Conservation (phyloP, 92 coral and sea anemone genomes). For the Ricordea florida region DNA sequence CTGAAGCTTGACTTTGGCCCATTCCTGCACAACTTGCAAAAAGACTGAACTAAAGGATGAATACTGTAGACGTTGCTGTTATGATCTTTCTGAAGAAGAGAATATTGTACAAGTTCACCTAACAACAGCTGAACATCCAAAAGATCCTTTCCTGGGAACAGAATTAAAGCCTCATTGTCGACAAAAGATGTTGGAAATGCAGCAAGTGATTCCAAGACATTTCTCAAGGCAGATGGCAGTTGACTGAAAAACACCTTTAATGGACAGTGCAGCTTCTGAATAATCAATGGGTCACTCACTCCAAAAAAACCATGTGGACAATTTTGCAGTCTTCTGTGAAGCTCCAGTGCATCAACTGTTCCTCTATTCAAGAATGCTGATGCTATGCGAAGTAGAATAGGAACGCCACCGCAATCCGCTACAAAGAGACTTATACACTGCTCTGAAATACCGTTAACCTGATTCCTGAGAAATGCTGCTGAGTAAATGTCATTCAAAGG, state of each 20-base stretch:
- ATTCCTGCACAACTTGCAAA: constrained; percentile 35
- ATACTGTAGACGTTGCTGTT: constrained; percentile 53
- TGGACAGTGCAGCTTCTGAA: not conserved
- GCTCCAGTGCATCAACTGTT: constrained; percentile 2
- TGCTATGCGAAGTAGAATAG: constrained; percentile 57
- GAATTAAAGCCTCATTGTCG: constrained; percentile 41
- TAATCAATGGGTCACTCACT: not conserved
- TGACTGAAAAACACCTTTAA: constrained; percentile 53
- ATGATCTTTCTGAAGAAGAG: constrained; percentile 60
- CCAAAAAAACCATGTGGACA: constrained; percentile 3
- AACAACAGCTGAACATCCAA: constrained; percentile 3
- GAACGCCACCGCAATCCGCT: constrained; percentile 48
- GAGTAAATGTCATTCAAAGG: constrained; percentile 36
- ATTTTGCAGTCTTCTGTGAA: constrained; percentile 10
- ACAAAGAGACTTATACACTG: constrained; percentile 39
- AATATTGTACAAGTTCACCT: constrained; percentile 10
- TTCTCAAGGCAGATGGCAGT: constrained; percentile 34
- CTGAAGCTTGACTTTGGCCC: constrained; percentile 37
- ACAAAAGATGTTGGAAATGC: constrained; percentile 68
- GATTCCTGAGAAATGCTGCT: not conserved
- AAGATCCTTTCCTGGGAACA: constrained; percentile 19
- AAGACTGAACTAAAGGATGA: constrained; percentile 74
- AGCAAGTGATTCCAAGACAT: constrained; percentile 50
- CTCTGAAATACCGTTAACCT: not conserved
- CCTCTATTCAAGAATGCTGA: constrained; percentile 31